phyloP scores from a whole-genome alignment of 1,140 invertebrate species.

The Aplysia californica region DNA sequence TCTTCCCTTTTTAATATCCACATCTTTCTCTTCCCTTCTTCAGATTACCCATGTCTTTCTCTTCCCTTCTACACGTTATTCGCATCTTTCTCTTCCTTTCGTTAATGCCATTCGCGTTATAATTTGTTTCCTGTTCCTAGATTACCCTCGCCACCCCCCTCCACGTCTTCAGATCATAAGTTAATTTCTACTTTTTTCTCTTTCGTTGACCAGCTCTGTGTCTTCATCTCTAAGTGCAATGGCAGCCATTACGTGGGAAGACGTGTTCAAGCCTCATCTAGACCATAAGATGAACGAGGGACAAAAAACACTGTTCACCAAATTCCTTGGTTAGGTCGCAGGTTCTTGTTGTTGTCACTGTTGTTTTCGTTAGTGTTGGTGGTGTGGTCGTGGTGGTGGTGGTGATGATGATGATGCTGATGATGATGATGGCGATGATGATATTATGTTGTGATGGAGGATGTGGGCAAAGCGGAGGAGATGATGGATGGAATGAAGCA shows the following conservation, averaged over 20 bases:
- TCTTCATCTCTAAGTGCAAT: constrained; percentile 84
- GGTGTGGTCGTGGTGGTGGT: too few species aligned
- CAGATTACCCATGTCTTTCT: background rate
- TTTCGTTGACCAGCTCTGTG: constrained; percentile 44
- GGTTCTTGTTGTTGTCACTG: too few species aligned
- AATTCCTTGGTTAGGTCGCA: constrained; percentile 29
- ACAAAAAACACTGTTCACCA: constrained; percentile 6
- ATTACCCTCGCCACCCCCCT: too few species aligned
- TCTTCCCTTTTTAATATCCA: background rate
- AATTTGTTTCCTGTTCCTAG: background rate
- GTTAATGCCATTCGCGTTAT: background rate
- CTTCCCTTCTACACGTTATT: too few species aligned
- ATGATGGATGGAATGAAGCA: too few species aligned
- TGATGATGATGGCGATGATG: too few species aligned
- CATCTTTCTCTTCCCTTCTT: background rate
- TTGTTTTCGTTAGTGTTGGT: too few species aligned
- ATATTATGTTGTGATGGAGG: too few species aligned
- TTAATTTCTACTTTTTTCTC: too few species aligned
- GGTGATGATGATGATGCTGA: too few species aligned
- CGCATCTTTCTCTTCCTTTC: background rate
- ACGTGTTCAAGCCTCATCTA: background rate
- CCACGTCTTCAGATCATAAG: too few species aligned
- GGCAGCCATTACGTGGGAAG: constrained; percentile 74
- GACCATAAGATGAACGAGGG: background rate
- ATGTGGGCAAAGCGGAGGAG: too few species aligned